These are phyloP conservation scores for Drusus annulatus DNA, from an alignment of 1,140 invertebrate genomes.

Conservation along the genomic window DNA sequence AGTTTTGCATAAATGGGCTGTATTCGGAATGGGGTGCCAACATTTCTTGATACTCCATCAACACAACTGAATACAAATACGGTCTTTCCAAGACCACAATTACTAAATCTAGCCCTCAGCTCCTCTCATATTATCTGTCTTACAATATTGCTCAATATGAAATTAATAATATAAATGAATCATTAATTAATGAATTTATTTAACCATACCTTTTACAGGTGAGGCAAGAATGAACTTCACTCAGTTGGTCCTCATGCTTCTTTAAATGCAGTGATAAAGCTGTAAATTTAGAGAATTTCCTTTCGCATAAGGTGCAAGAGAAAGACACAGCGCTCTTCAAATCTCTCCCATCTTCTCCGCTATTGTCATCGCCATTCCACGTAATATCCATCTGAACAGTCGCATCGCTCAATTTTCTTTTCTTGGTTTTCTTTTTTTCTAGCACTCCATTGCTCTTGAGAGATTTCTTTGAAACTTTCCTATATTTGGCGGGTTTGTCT, in stretches of 20 bases:
- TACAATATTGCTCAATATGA: too few species aligned
- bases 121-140: too few species aligned
- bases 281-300: conserved; percentile 66
- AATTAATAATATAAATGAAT: too few species aligned
- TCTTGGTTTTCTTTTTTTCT: conserved; percentile 37
- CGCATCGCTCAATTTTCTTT: conserved; percentile 12
- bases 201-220: conserved; percentile 63
- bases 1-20: too few species aligned
- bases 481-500: conserved; percentile 2
- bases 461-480: neutral
- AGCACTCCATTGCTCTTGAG: conserved; percentile 32
- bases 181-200: too few species aligned
- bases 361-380: conserved; percentile 15
- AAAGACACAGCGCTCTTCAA: conserved; percentile 51
- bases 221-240: conserved; percentile 63
- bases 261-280: conserved; percentile 68
- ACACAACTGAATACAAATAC: too few species aligned
- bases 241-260: conserved; percentile 64
- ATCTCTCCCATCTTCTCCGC: conserved; percentile 28
- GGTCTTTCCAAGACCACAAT: too few species aligned
- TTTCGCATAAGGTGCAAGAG: conserved; percentile 68
- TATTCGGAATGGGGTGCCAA: too few species aligned
- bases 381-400: neutral
- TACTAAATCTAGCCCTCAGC: too few species aligned
- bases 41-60: too few species aligned